Evolutionary conservation across 23 tunicate genomes (phyloP).

Genomic region (Halocynthia aurantium): DNA sequence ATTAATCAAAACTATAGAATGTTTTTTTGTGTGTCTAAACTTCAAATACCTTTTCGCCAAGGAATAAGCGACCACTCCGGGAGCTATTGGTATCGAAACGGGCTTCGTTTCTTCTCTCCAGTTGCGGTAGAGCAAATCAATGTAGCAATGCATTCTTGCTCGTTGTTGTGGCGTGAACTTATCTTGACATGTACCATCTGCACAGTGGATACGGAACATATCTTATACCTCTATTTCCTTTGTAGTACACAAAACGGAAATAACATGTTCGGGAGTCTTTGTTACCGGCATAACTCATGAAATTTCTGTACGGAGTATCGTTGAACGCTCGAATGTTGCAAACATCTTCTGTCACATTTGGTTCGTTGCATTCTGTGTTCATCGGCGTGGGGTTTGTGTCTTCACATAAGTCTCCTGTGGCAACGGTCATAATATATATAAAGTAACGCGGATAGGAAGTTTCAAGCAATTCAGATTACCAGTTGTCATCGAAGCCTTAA

Average conservation of each 20-base stretch:
- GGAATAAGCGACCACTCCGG: conserved; percentile 13
- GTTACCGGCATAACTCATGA: conserved; percentile 41
- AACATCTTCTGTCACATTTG: neutral
- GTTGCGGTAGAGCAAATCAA: conserved; percentile 9
- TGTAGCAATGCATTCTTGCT: conserved; percentile 35
- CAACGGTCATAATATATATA: too few relatives aligned
- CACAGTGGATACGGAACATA: neutral
- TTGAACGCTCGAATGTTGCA: conserved; percentile 7
- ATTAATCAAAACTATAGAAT: too few relatives aligned
- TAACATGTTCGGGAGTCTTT: neutral
- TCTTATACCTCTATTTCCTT: too few relatives aligned
- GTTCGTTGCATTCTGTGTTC: conserved; percentile 23
- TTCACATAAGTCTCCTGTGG: conserved; percentile 21
- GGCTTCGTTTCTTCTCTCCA: conserved; percentile 11
- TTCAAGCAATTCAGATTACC: conserved; percentile 3
- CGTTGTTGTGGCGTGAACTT: conserved; percentile 22
- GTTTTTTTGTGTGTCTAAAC: neutral
- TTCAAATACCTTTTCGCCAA: neutral
- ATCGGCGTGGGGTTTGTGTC: conserved; percentile 34
- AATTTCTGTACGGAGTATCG: conserved; percentile 19
- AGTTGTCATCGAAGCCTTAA: conserved; percentile 21
- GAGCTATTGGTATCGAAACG: conserved; percentile 11
- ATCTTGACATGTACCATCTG: conserved; percentile 34
- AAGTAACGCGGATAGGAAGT: too few relatives aligned
- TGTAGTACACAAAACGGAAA: neutral